These are phyloP conservation scores for Steinernema scapterisci DNA, from an alignment of 2,888 invertebrate species.

Conservation along the genomic window DNA sequence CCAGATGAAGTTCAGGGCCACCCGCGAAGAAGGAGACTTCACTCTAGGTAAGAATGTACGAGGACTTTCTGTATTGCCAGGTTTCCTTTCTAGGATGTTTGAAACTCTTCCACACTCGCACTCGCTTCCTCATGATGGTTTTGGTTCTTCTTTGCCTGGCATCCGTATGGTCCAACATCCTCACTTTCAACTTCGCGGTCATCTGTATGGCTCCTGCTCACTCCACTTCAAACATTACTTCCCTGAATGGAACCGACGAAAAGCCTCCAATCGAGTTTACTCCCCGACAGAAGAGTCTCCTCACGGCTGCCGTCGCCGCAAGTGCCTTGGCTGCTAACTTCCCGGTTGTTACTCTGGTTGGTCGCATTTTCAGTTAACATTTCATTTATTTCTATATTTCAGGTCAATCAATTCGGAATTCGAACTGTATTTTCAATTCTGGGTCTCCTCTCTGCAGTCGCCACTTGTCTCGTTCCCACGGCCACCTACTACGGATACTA, in stretches of 20 bases:
- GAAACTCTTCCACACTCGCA: slow-evolving; percentile 62
- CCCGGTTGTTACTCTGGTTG: slow-evolving; percentile 58
- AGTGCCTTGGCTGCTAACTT: slow-evolving; percentile 63
- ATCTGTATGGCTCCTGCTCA: slow-evolving; percentile 56
- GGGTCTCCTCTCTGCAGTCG: slow-evolving; percentile 58
- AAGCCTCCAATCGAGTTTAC: slow-evolving; percentile 37
- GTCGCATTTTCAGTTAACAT: neutral
- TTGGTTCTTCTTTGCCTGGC: slow-evolving; percentile 64
- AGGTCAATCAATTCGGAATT: slow-evolving; percentile 54
- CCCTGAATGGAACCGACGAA: slow-evolving; percentile 28
- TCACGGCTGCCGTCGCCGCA: slow-evolving; percentile 62
- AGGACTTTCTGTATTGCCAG: neutral
- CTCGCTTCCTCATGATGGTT: slow-evolving; percentile 63
- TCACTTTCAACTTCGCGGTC: slow-evolving; percentile 65
- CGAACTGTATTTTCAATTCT: slow-evolving; percentile 60
- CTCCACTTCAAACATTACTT: neutral
- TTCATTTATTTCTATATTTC: slow-evolving; percentile 14
- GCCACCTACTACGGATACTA: slow-evolving; percentile 62
- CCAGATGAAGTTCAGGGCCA: slow-evolving; percentile 22
- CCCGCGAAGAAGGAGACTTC: slow-evolving; percentile 33
- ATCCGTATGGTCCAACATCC: slow-evolving; percentile 66
- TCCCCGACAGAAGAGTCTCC: slow-evolving; percentile 34
- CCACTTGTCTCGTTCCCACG: slow-evolving; percentile 58
- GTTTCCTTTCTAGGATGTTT: slow-evolving; percentile 40
- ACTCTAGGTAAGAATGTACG: neutral